These are phyloP conservation scores for Sciurus vulgaris DNA, from an alignment of 2,797 vertebrate genomes.

Conservation along the genomic window DNA sequence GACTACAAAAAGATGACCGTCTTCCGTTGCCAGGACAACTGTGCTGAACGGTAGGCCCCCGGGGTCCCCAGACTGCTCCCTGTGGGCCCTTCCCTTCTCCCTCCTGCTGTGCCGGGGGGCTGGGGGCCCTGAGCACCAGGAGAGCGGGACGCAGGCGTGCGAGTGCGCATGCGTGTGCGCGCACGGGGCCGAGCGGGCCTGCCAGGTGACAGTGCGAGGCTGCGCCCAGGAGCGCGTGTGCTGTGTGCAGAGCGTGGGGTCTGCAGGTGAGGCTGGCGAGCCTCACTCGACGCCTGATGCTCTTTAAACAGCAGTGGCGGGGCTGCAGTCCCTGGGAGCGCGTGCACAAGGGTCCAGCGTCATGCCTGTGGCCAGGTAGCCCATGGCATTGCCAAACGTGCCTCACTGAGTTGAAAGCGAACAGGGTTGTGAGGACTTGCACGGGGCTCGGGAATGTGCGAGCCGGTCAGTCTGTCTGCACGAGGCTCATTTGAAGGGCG, in stretches of 20 bases:
- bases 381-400: neutral
- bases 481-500: neutral
- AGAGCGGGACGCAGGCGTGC: too few species aligned
- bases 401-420: neutral
- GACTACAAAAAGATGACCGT: conserved; percentile 99
- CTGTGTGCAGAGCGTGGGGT: neutral
- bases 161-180: accelerated
- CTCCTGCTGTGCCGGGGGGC: neutral
- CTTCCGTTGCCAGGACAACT: conserved; percentile 99
- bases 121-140: neutral
- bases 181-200: neutral
- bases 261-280: neutral
- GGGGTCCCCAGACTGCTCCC: neutral
- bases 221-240: neutral
- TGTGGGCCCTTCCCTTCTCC: neutral
- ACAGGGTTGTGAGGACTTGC: neutral
- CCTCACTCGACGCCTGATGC: accelerated
- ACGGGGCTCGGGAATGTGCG: neutral
- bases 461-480: neutral
- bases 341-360: neutral
- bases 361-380: neutral
- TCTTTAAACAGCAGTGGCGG: neutral
- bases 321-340: neutral
- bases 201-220: neutral
- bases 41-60: conserved; percentile 94